phyloP scores from a whole-genome alignment of 2,888 invertebrate genomes.

The Orthosia gothica region DNA sequence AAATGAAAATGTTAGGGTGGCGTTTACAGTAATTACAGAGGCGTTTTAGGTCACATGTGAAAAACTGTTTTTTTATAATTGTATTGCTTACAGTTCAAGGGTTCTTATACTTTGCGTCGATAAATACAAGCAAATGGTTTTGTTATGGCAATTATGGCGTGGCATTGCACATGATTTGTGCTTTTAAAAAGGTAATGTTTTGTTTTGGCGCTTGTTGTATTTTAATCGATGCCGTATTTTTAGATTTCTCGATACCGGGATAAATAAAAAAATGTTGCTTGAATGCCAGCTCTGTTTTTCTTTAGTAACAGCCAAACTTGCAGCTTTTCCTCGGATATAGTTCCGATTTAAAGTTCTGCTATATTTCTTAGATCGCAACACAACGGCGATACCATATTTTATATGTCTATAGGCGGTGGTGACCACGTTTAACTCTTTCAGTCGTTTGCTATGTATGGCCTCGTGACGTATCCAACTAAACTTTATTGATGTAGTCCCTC shows the following conservation, averaged over 20 bases:
- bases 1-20: slow-evolving; percentile 44
- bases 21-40: slow-evolving; percentile 45
- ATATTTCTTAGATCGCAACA: background rate
- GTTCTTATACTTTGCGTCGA: slow-evolving; percentile 25
- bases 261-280: background rate
- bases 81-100: slow-evolving; percentile 29
- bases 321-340: too few relatives aligned
- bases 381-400: background rate
- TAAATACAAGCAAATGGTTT: slow-evolving; percentile 33
- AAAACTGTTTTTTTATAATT: slow-evolving; percentile 53
- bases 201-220: background rate
- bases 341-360: background rate
- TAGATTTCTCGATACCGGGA: background rate
- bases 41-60: slow-evolving; percentile 50
- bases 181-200: background rate
- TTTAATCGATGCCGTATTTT: background rate
- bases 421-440: background rate
- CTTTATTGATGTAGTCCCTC: too few relatives aligned
- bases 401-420: accelerated
- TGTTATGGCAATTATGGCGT: slow-evolving; percentile 5
- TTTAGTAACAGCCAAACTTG: background rate
- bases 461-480: too few relatives aligned
- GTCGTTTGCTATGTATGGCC: too few relatives aligned
- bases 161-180: background rate
- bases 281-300: background rate